Evolutionary conservation across 2,888 invertebrate genomes (phyloP), one percentile per base, ranked within the genome.

Genomic region (Fissipunctia ypsillon): DNA sequence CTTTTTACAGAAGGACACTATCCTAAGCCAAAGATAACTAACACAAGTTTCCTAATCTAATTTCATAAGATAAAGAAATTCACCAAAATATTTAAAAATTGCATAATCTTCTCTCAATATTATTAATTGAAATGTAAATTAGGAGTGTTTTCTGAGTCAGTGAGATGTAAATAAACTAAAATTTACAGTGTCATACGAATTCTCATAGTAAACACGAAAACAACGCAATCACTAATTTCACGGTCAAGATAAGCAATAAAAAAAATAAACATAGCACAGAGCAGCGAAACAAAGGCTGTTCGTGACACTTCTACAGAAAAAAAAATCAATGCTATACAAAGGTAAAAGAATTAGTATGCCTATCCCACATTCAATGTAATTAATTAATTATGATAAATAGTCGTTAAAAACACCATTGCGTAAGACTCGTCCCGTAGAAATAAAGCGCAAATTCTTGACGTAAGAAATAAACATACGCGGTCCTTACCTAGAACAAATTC

Each of bases 401-500:
- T 78, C 77, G 83, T 80, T 81, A 87, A 90, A 91, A 91, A 90
- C 81, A 91, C 67, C 89, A 93, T 96, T 96, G 96, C 96, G 94
- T 96, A 96, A 96, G 95, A 91, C 86, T 84, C 88, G 84, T 90
- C 89, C 91, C 89, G 88, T 90, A 89, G 91, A 94, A 95, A 93
- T 96, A 96, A 94, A 95, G 95, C 96, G 96, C 94, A 96, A 95
- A 96, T 93, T 91, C 93, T 94, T 94, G 95, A 95, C 95, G 94
- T 95, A 94, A 92, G 93, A 91, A 90, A 93, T 93, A 95, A 94
- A 94, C 94, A 94, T 90, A 92, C 85, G 87, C 86, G 89, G 86
- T 91, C 96, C 98, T 97, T 97, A 98, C 99, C 99, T 96, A 99
- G 96, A 94, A 99, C 97, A 96, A 99, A 99, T 97, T 99, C 99